Conservation (phyloP, 2,888 invertebrate species). For the Formica aserva region DNA sequence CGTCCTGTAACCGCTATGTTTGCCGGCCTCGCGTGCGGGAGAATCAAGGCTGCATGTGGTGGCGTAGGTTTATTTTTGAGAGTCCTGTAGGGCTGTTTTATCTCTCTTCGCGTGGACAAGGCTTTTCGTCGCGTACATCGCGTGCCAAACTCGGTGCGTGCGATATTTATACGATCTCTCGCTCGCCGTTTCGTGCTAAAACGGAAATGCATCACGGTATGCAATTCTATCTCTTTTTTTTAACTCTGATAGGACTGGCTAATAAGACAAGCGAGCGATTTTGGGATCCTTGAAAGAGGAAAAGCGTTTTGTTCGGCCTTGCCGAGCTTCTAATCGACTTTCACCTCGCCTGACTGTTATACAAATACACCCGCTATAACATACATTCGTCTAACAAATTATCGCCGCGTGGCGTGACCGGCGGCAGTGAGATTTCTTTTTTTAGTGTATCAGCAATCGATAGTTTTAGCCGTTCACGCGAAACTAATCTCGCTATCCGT, state of each 20-base stretch:
- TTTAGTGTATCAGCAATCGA: slow-evolving; percentile 53
- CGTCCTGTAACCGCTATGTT: slow-evolving; percentile 61
- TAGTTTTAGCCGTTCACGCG: slow-evolving; percentile 30
- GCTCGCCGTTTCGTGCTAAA: slow-evolving; percentile 18
- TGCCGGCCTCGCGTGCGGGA: slow-evolving; percentile 63
- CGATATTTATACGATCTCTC: slow-evolving; percentile 71
- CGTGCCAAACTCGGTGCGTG: slow-evolving; percentile 62
- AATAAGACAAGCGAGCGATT: slow-evolving; percentile 25
- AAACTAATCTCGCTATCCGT: background rate
- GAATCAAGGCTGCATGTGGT: slow-evolving; percentile 74
- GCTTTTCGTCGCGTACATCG: slow-evolving; percentile 62
- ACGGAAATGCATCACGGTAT: slow-evolving; percentile 45
- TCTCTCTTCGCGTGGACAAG: slow-evolving; percentile 52
- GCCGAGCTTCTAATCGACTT: background rate
- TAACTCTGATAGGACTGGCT: slow-evolving; percentile 23
- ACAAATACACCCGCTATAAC: background rate
- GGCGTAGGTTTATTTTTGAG: slow-evolving; percentile 73
- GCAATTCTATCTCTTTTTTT: slow-evolving; percentile 24
- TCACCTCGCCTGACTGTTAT: background rate
- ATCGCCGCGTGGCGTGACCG: slow-evolving; percentile 37
- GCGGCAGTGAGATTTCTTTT: slow-evolving; percentile 32
- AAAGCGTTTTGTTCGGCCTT: background rate
- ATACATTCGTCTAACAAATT: slow-evolving; percentile 44
- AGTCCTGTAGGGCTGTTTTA: slow-evolving; percentile 55
- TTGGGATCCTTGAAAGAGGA: slow-evolving; percentile 6